Conservation (phyloP, 1,140 invertebrate genomes). For the Ditylenchus dipsaci region DNA sequence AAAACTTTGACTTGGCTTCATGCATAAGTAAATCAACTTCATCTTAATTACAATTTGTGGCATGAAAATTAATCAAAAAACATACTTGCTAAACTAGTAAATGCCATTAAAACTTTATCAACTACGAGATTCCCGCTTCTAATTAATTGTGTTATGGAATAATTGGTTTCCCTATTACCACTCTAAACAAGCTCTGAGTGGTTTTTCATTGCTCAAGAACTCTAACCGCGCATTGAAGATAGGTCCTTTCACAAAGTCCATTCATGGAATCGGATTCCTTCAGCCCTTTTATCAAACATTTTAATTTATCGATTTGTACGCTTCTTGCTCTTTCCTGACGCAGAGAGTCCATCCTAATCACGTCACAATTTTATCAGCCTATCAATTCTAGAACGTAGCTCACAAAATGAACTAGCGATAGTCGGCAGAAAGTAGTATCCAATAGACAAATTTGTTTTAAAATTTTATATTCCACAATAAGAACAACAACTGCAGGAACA, state of each 20-base stretch:
- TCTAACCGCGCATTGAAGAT: constrained; percentile 16
- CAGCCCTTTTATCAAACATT: neutral
- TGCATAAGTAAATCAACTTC: constrained; percentile 26
- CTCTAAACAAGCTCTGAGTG: neutral
- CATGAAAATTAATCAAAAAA: neutral
- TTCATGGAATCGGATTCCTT: constrained; percentile 1
- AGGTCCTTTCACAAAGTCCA: neutral
- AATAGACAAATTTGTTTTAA: neutral
- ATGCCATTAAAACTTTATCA: constrained; percentile 25
- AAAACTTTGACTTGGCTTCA: constrained; percentile 22
- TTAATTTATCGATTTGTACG: neutral
- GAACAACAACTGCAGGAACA: neutral
- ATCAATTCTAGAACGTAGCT: neutral
- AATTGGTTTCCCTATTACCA: neutral
- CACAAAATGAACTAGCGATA: neutral
- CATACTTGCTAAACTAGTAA: constrained; percentile 20
- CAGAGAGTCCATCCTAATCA: neutral
- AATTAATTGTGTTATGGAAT: neutral
- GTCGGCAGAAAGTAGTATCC: neutral
- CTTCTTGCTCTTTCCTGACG: neutral
- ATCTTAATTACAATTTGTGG: no score
- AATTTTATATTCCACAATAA: neutral
- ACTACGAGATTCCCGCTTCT: constrained; percentile 24
- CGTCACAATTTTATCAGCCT: no score
- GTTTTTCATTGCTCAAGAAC: neutral